These are phyloP conservation scores for Magallana angulata DNA, from an alignment of 1,140 invertebrate species.

Conservation along the genomic window DNA sequence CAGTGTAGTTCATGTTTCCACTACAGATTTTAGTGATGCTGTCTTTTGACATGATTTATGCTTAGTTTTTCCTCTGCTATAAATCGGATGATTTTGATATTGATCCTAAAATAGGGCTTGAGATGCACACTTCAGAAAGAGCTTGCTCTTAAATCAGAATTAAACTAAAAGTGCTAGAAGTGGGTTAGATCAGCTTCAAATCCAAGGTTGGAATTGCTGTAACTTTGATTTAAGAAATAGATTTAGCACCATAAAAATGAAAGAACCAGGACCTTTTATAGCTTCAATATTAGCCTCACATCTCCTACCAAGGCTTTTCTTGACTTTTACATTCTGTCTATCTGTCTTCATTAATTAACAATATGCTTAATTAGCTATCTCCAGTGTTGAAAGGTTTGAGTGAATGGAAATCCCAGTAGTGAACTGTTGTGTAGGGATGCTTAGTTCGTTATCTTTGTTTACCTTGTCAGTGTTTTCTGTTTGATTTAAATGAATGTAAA, in stretches of 20 bases:
- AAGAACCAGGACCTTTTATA: no score
- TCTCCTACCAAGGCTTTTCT: no score
- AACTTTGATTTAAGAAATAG: no score
- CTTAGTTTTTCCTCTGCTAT: neutral
- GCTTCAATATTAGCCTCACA: no score
- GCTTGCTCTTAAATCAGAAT: neutral
- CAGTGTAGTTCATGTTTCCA: no score
- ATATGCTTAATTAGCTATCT: neutral
- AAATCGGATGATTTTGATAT: neutral
- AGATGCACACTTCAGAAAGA: neutral
- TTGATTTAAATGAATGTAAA: conserved; percentile 15
- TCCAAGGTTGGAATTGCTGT: no score
- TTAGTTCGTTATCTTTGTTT: neutral
- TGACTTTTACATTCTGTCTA: neutral
- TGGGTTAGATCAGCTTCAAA: no score
- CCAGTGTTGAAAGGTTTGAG: neutral
- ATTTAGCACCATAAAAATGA: no score
- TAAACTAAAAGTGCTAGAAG: no score
- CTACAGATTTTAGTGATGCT: no score
- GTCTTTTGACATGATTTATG: neutral
- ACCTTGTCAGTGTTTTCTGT: neutral
- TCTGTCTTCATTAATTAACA: neutral
- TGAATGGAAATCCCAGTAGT: neutral
- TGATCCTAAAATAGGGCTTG: neutral
- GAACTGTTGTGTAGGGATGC: neutral